Evolutionary conservation across 1,140 invertebrate species (phyloP), one percentile per base, ranked within the genome.

Genomic region (Eumaeus atala): DNA sequence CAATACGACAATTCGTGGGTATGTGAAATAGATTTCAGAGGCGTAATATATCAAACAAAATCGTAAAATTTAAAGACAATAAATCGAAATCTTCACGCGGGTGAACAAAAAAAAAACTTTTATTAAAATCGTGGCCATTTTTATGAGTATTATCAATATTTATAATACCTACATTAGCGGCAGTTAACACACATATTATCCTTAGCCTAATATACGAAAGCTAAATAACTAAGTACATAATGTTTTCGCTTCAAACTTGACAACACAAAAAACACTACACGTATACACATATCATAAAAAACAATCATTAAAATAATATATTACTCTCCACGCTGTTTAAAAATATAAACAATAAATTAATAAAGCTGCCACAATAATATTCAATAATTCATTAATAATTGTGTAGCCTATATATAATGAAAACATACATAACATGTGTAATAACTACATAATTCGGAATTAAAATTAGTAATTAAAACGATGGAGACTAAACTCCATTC

Each of bases 181-280:
- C 9, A 21, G 28, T n/a, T 49, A 16, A 38, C 16, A 34, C 36
- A 56, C 36, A 6, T 28, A 38, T 40, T 40, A 9, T 10, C 17
- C 49, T 48, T 51, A 47, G 7, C 9, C 40, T 21, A 40, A 34
- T 42, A 54, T 59, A 59, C 44, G 40, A 40, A 49, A 35, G 48
- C 28, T 49, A 49, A 52, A 48, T 49, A 34, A 47, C 47, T 48
- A 55, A 59, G 53, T 59, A 59, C 52, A 44, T 40, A 21, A n/a
- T 36, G 37, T 18, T 11, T 48, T 33, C 21, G 40, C 21, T 28
- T 40, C 6, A 4, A 52, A 38, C 14, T 18, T 7, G 21, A 40
- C 38, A 52, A 52, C 21, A 52, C 18, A 42, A 16, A 42, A n/a
- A 12, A n/a, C n/a, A 17, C 40, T 44, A 44, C 40, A 40, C 9